These are phyloP conservation scores for Sarcophaga rosellei DNA, from an alignment of 2,888 invertebrate species.

Conservation along the genomic window DNA sequence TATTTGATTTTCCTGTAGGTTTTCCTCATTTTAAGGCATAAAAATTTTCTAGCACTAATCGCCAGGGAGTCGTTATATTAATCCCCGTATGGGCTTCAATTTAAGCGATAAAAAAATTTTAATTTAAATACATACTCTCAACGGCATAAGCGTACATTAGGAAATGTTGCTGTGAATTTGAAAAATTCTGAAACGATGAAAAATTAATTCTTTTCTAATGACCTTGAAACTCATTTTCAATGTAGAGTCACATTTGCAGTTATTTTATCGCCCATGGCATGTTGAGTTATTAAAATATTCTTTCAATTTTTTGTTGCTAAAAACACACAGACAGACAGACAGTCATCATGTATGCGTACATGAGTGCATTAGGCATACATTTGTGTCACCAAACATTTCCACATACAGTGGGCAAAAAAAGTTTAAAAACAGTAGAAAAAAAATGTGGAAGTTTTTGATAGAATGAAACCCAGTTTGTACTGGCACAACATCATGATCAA, in stretches of 20 bases:
- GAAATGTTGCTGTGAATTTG: not conserved
- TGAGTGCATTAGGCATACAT: too few species aligned
- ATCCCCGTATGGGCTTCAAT: not conserved
- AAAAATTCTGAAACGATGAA: not conserved
- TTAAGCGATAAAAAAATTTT: not conserved
- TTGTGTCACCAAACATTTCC: too few species aligned
- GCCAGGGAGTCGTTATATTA: not conserved
- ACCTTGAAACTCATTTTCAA: conserved; percentile 28
- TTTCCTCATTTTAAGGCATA: too few species aligned
- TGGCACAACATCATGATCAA: too few species aligned
- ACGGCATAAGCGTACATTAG: not conserved
- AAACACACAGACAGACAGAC: not conserved
- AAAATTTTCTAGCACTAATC: not conserved
- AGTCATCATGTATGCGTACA: too few species aligned
- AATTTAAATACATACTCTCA: not conserved
- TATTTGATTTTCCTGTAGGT: too few species aligned
- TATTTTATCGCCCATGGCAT: conserved; percentile 6
- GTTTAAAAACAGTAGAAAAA: too few species aligned
- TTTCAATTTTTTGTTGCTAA: conserved; percentile 1
- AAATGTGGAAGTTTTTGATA: too few species aligned
- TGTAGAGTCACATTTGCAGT: not conserved
- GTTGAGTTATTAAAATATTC: conserved; percentile 40
- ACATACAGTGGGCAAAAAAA: too few species aligned
- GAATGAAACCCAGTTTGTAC: too few species aligned
- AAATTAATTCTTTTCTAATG: not conserved